phyloP scores from a whole-genome alignment of 2,888 invertebrate species.

The Trissolcus japonicus region DNA sequence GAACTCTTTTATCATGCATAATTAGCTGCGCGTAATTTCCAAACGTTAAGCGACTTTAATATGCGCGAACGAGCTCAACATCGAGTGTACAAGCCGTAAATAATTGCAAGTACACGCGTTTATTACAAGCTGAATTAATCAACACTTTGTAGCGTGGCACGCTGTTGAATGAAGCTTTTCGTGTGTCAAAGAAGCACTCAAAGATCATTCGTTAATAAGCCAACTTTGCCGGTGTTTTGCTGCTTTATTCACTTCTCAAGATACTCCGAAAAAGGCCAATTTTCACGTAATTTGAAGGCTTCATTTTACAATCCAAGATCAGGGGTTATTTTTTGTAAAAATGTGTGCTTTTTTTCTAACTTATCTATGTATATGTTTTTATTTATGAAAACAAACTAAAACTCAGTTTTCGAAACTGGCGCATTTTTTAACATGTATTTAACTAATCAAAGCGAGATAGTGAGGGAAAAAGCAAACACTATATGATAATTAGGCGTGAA shows the following conservation, averaged over 20 bases:
- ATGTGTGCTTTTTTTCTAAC: too few relatives aligned
- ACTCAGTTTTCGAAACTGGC: not conserved
- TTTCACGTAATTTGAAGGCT: too few relatives aligned
- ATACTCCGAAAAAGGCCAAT: not conserved
- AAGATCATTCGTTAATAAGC: constrained; percentile 25
- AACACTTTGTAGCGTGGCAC: constrained; percentile 1
- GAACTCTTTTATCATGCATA: constrained; percentile 30
- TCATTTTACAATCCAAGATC: too few relatives aligned
- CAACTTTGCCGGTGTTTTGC: too few relatives aligned
- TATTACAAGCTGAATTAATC: constrained; percentile 35
- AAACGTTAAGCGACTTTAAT: constrained; percentile 30
- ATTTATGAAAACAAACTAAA: not conserved
- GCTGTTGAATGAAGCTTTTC: constrained; percentile 17
- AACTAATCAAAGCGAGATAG: constrained; percentile 1
- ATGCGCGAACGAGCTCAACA: constrained; percentile 19
- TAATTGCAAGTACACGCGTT: constrained; percentile 26
- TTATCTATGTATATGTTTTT: too few relatives aligned
- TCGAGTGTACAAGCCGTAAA: constrained; percentile 19
- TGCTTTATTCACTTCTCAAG: constrained; percentile 10
- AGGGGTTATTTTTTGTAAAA: too few relatives aligned
- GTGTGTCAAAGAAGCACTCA: constrained; percentile 10
- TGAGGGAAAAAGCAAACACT: constrained; percentile 3
- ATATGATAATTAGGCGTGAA: constrained; percentile 6
- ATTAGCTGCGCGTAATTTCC: constrained; percentile 36
- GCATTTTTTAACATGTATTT: not conserved